These are phyloP conservation scores for Crax fasciolata DNA, from an alignment of 2,797 vertebrate species.

Conservation along the genomic window DNA sequence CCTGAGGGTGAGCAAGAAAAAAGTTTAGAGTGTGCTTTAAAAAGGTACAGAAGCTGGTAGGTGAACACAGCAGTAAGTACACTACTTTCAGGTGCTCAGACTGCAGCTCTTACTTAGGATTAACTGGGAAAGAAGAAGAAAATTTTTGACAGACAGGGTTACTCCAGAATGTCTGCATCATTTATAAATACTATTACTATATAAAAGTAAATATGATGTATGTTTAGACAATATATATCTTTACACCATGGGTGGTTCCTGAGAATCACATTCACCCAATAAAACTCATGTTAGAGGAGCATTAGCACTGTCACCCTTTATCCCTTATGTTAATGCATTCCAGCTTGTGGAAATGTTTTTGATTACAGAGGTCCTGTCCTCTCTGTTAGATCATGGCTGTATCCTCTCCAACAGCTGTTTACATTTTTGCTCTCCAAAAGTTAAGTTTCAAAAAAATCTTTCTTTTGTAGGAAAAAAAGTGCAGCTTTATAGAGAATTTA, in stretches of 20 bases:
- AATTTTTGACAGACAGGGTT: background rate
- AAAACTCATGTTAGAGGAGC: constrained; percentile 54
- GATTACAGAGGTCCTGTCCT: constrained; percentile 65
- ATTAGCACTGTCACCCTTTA: constrained; percentile 65
- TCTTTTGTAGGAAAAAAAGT: background rate
- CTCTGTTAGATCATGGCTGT: constrained; percentile 61
- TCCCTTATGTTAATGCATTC: constrained; percentile 52
- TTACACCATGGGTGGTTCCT: constrained; percentile 46
- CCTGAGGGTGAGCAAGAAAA: background rate
- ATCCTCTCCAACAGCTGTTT: constrained; percentile 64
- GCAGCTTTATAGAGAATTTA: background rate
- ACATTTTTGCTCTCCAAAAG: background rate
- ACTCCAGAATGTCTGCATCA: background rate
- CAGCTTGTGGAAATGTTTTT: constrained; percentile 71
- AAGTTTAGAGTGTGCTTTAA: background rate
- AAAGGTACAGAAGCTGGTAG: background rate
- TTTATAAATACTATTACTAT: background rate
- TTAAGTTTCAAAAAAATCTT: background rate
- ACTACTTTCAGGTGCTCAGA: background rate
- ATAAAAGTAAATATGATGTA: constrained; percentile 3
- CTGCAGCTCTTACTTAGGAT: background rate
- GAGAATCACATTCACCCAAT: constrained; percentile 44
- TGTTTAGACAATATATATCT: constrained; percentile 49
- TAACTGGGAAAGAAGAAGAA: background rate
- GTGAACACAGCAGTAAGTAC: background rate